Evolutionary conservation across 2,113 vertebrate genomes (phyloP).

Genomic region (Microtus ochrogaster): DNA sequence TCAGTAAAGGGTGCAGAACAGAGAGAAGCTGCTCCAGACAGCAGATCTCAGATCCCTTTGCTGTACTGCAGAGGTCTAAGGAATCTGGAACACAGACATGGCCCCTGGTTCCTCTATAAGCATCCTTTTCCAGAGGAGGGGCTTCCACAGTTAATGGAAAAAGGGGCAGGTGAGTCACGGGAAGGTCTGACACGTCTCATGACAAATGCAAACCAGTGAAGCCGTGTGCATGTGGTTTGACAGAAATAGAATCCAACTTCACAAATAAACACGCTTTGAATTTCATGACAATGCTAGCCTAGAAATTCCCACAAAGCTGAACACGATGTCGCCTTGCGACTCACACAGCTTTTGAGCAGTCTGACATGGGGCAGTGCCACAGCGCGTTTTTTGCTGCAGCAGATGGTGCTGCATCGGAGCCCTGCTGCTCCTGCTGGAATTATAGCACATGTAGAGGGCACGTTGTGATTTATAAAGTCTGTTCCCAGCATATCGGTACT

Average conservation of each 20-base stretch:
- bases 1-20: neutral
- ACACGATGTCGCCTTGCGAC: neutral
- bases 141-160: neutral
- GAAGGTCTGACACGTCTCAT: neutral
- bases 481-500: constrained; percentile 9
- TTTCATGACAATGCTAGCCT: neutral
- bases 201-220: constrained; percentile 43
- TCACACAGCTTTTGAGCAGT: neutral
- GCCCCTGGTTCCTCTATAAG: neutral
- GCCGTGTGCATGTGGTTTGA: neutral
- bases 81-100: neutral
- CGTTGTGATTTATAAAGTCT: neutral
- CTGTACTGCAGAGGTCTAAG: neutral
- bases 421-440: constrained; percentile 8
- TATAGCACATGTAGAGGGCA: neutral
- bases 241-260: constrained; percentile 52
- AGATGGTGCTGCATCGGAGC: neutral
- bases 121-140: neutral
- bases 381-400: neutral
- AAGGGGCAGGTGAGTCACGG: neutral
- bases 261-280: constrained; percentile 51
- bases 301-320: constrained; percentile 37
- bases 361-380: neutral
- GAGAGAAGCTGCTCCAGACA: neutral
- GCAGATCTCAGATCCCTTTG: neutral